Base-by-base conservation (phyloP, 1,140 invertebrate species). In the Saccostrea echinata region DNA sequence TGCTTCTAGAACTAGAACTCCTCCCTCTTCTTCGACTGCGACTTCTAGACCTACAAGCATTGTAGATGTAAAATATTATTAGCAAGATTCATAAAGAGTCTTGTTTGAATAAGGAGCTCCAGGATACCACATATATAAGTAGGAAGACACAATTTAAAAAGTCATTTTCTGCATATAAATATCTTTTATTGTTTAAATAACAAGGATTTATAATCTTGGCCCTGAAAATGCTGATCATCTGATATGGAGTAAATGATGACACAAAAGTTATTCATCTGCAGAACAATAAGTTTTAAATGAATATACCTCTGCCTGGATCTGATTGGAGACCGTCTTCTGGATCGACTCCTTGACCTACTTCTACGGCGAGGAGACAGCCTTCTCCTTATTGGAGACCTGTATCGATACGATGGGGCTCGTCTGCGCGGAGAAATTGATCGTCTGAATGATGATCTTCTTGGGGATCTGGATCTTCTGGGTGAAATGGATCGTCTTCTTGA, bases 401-500 rank as follows among this genome's bases (percentile, higher is more conserved):
- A 64, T 43, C 89, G 71, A 6, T 52, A 27, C n/a, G 83, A 83
- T n/a, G 82, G 52, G 30, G 71, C 55, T 83, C 64, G 27, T 84
- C 82, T 86, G 12, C 90, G 87, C 18, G 87, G 88, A 52, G 89
- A 90, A 18, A 80, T 84, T 3, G 85, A 71, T 43, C 84, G 83
- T 82, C 86, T 87, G 51, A 71, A 88, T 52, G 88, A 87, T 21
- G 91, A 88, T 57, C 86, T 85, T 61, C 86, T 80, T 24, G 80
- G 71, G 57, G 76, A 51, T 27, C 64, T 84, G 24, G 88, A 88
- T 55, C 88, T 71, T 61, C 90, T 88, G 9, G 81, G 86, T 52
- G 89, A 89, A 21, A 84, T 88, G 21, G 86, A 84, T 18, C 81
- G 80, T 81, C 87, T 88, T n/a, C 81, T 88, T 43, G 89, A 88